Evolutionary conservation across 2,888 invertebrate species (phyloP), one percentile per base, ranked within the genome.

Genomic region (Nineta flava): DNA sequence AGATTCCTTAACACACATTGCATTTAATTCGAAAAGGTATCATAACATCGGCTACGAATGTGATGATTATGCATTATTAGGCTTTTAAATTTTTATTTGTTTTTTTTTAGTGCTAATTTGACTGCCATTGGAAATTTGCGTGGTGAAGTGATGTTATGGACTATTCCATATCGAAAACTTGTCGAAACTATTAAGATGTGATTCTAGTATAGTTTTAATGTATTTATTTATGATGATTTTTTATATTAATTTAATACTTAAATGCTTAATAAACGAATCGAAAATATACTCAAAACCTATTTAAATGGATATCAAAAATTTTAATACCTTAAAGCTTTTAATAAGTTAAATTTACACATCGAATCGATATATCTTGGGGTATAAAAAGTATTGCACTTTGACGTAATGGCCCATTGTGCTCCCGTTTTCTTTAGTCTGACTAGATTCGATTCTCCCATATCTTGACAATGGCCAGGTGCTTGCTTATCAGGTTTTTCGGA

Each of bases 131-230:
- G 64, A 17, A 60, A 58, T 47, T 54, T 56, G 4, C 58, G 60
- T 40, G 66, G 66, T n/a, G 54, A 58, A 45, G 44, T 66, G 35
- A 63, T 66, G 50, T 51, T 67, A 42, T 66, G 66, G 66, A 60
- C 54, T 43, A 58, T 66, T 46, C 65, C 65, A 15, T 67, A 16
- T 42, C 17, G 15, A 3, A 15, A 42, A 42, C 17, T 13, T 6
- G n/a, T 42, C 10, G 17, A 13, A 19, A 15, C 10, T 42, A 9
- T 42, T 1, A 42, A 17, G n/a, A 10, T 17, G 13, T 15, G n/a
- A 71, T 71, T 71, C 71, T 69, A 71, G 69, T 69, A 71, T 71
- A 69, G 70, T 13, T 13, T 38, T 38, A 13, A 9, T 13, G 10
- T 38, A 38, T 38, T 38, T 38, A 38, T 38, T 38, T 38, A 9